phyloP scores from a whole-genome alignment of 2,797 vertebrate genomes.

The Eutrigla gurnardus region DNA sequence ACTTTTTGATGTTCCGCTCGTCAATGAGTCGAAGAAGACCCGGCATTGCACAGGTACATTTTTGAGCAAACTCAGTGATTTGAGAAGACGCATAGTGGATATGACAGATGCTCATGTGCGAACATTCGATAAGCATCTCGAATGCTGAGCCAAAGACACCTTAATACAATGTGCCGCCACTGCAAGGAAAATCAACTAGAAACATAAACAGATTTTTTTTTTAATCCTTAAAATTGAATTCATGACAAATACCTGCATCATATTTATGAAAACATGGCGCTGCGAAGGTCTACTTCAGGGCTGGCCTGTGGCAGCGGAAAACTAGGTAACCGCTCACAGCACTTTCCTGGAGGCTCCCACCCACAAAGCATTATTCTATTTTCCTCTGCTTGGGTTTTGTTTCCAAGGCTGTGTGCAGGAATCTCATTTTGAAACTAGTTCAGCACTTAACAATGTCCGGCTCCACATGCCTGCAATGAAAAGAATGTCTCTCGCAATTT shows the following conservation, averaged over 20 bases:
- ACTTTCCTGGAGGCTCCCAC: slow-evolving; percentile 18
- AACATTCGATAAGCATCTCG: slow-evolving; percentile 54
- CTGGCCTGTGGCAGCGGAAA: slow-evolving; percentile 13
- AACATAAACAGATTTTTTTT: slow-evolving; percentile 46
- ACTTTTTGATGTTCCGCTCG: slow-evolving; percentile 61
- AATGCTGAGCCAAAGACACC: slow-evolving; percentile 47
- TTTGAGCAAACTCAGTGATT: slow-evolving; percentile 52
- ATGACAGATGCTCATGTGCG: slow-evolving; percentile 62
- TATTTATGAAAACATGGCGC: slow-evolving; percentile 37
- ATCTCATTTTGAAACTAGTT: not conserved
- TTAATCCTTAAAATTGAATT: slow-evolving; percentile 46
- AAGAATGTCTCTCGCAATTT: not conserved
- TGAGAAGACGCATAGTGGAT: slow-evolving; percentile 55
- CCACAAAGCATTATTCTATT: slow-evolving; percentile 11
- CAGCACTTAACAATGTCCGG: slow-evolving; percentile 4
- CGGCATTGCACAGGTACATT: slow-evolving; percentile 42
- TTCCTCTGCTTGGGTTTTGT: not conserved
- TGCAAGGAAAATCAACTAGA: slow-evolving; percentile 40
- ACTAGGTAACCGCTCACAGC: slow-evolving; percentile 4
- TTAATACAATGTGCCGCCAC: slow-evolving; percentile 45
- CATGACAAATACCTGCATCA: slow-evolving; percentile 37
- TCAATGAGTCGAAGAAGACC: slow-evolving; percentile 26
- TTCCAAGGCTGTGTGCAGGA: slow-evolving; percentile 6
- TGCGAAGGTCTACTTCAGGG: slow-evolving; percentile 15
- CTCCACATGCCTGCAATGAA: slow-evolving; percentile 5